Percentiles rank a stretch among this genome's conserved stretches.
These are phyloP conservation scores for Ctenosaura bakeri DNA, from an alignment of 2,797 vertebrate species.

Conservation along the genomic window DNA sequence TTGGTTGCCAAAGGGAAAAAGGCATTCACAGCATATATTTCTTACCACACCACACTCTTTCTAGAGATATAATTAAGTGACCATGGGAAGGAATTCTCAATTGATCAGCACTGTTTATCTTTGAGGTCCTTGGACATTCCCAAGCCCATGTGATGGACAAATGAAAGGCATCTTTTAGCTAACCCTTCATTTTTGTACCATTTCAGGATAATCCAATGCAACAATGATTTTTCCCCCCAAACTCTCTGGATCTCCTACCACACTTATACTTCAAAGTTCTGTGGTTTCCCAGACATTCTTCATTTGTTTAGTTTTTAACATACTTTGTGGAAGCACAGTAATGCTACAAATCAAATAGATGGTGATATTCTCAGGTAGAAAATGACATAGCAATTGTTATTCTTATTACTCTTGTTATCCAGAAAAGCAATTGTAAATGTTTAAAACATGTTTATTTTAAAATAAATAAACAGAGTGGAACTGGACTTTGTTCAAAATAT, in stretches of 20 bases:
- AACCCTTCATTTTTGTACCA: slow-evolving; percentile 8
- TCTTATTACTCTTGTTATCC: background rate
- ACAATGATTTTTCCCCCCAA: slow-evolving; percentile 21
- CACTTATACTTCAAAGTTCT: slow-evolving; percentile 40
- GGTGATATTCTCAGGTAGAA: background rate
- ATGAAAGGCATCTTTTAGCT: slow-evolving; percentile 24
- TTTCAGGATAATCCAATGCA: slow-evolving; percentile 29
- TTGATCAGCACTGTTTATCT: slow-evolving; percentile 14
- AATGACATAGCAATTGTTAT: background rate
- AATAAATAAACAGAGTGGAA: slow-evolving; percentile 27
- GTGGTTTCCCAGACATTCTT: slow-evolving; percentile 55
- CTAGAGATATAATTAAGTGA: slow-evolving; percentile 6
- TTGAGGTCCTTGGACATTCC: background rate
- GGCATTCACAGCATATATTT: slow-evolving; percentile 60
- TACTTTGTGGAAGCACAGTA: accelerated
- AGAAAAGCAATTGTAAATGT: background rate
- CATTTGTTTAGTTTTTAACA: slow-evolving; percentile 48
- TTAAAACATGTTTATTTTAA: slow-evolving; percentile 13
- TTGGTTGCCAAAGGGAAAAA: slow-evolving; percentile 68
- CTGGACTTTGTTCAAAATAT: slow-evolving; percentile 45
- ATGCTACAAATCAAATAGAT: background rate
- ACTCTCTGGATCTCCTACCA: slow-evolving; percentile 35
- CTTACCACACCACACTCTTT: slow-evolving; percentile 44
- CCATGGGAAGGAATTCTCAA: slow-evolving; percentile 48
- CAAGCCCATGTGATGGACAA: background rate